These are phyloP conservation scores for Furcula furcula DNA, from an alignment of 2,888 invertebrate species.

Conservation along the genomic window DNA sequence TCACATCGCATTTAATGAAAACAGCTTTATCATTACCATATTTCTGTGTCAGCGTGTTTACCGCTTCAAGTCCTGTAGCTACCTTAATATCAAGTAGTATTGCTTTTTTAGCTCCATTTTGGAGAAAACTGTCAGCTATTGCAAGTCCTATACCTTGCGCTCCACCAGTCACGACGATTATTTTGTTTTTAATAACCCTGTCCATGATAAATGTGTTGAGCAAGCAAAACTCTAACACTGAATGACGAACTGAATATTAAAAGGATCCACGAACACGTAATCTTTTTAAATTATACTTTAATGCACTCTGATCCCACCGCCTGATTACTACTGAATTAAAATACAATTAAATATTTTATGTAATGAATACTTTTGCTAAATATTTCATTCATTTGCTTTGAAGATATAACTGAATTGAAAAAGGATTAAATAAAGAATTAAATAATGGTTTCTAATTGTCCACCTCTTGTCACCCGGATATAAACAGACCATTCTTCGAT, in stretches of 20 bases:
- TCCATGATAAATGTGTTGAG: slow-evolving; percentile 14
- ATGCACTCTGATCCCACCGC: no score
- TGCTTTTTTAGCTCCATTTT: slow-evolving; percentile 44
- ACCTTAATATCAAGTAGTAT: slow-evolving; percentile 22
- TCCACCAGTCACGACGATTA: slow-evolving; percentile 71
- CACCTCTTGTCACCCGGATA: no score
- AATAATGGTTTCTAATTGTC: no score
- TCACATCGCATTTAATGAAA: slow-evolving; percentile 36
- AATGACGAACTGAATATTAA: background rate
- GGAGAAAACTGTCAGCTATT: slow-evolving; percentile 64
- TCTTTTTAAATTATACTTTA: no score
- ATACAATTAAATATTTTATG: background rate
- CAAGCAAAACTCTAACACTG: background rate
- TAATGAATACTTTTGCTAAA: no score
- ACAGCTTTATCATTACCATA: slow-evolving; percentile 15
- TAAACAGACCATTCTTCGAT: no score
- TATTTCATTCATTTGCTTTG: no score
- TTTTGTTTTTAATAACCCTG: slow-evolving; percentile 28
- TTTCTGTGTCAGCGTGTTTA: slow-evolving; percentile 7
- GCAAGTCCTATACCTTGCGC: slow-evolving; percentile 76
- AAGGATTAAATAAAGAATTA: no score
- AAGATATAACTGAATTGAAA: no score
- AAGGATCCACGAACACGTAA: background rate
- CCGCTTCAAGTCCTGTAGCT: slow-evolving; percentile 8
- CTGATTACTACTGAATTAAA: no score